phyloP scores from a whole-genome alignment of 2,888 invertebrate genomes.

The Heliothis peltigera region DNA sequence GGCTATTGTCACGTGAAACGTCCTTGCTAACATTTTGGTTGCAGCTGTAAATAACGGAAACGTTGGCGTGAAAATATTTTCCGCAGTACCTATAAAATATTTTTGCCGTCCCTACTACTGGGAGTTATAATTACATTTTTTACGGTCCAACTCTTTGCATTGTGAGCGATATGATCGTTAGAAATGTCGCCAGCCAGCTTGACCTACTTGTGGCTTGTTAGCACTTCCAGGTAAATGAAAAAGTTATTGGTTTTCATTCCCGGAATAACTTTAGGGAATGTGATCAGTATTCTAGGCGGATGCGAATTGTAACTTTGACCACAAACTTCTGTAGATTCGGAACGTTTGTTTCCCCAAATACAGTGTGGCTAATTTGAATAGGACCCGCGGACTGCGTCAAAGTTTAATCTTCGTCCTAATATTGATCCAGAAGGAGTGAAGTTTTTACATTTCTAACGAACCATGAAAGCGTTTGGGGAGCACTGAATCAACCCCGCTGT shows the following conservation, averaged over 20 bases:
- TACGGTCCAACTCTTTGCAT: conserved; percentile 59
- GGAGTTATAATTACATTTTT: conserved; percentile 63
- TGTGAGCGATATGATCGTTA: conserved; percentile 63
- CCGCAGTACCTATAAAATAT: conserved; percentile 48
- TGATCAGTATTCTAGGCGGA: conserved; percentile 70
- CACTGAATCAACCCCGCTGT: conserved; percentile 69
- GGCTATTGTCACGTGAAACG: conserved; percentile 30
- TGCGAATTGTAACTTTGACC: conserved; percentile 68
- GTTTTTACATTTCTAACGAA: conserved; percentile 84
- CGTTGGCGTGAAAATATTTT: conserved; percentile 56
- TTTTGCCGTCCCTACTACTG: conserved; percentile 32
- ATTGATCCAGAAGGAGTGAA: conserved; percentile 79
- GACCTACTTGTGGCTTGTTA: conserved; percentile 64
- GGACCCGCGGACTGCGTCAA: conserved; percentile 69
- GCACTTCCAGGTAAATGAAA: conserved; percentile 63
- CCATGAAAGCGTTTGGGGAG: conserved; percentile 72
- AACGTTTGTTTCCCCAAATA: conserved; percentile 71
- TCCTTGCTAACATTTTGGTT: conserved; percentile 39
- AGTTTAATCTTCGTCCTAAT: conserved; percentile 79
- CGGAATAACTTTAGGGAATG: conserved; percentile 52
- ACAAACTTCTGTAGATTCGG: conserved; percentile 67
- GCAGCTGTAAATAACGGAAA: conserved; percentile 46
- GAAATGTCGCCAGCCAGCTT: conserved; percentile 63
- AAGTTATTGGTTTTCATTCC: conserved; percentile 55
- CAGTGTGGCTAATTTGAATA: conserved; percentile 75